Evolutionary conservation across 2,888 invertebrate species (phyloP).

Genomic region (Onchidella celtica): DNA sequence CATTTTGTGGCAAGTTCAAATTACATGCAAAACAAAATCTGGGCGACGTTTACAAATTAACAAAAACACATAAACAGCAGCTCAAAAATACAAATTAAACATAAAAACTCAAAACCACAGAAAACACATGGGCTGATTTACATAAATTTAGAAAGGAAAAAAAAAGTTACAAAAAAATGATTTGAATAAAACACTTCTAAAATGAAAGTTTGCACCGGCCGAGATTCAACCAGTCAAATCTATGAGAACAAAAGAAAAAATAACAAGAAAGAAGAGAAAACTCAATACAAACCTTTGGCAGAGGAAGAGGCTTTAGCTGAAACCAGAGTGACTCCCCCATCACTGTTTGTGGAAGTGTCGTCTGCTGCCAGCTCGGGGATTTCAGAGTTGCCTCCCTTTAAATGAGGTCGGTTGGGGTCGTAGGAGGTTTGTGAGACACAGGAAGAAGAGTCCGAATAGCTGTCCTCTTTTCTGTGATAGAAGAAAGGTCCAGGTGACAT

Average conservation of each 20-base stretch:
- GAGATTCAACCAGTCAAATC: background rate
- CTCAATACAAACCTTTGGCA: constrained; percentile 56
- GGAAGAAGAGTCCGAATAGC: constrained; percentile 70
- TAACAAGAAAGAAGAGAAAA: background rate
- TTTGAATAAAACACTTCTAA: no score
- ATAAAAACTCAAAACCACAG: no score
- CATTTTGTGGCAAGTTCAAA: no score
- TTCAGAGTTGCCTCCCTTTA: constrained; percentile 70
- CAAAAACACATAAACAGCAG: no score
- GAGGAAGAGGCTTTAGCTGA: constrained; percentile 53
- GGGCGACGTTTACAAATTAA: no score
- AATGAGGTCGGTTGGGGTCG: constrained; percentile 73
- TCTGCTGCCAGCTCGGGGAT: constrained; percentile 67
- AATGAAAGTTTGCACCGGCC: no score
- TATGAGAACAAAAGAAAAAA: background rate
- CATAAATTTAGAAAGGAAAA: no score
- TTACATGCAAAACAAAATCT: no score
- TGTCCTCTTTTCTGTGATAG: constrained; percentile 56
- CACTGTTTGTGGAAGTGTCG: constrained; percentile 50
- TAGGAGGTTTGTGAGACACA: constrained; percentile 77
- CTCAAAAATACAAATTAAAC: no score
- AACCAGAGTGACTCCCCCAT: constrained; percentile 50
- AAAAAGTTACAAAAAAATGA: no score
- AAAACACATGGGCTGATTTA: no score
- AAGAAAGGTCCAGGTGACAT: background rate